Conservation (phyloP, 2,888 invertebrate species). For the Cotesia congregata region DNA sequence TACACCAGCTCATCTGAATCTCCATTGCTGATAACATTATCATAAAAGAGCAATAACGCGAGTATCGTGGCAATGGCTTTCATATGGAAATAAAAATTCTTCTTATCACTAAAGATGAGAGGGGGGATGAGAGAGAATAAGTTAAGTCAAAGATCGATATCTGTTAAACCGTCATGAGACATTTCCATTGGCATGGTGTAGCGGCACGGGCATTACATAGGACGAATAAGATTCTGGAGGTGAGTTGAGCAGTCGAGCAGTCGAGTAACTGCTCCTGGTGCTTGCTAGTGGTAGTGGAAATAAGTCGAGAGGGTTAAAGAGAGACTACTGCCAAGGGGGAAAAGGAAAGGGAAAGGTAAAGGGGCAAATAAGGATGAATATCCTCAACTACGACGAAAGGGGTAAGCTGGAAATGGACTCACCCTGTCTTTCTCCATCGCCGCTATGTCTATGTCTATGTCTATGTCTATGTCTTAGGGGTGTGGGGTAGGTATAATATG, state of each 20-base stretch:
- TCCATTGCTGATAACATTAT: slow-evolving; percentile 72
- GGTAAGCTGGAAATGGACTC: slow-evolving; percentile 36
- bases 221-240: not conserved
- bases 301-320: slow-evolving; percentile 19
- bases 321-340: slow-evolving; percentile 14
- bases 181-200: slow-evolving; percentile 31
- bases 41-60: slow-evolving; percentile 70
- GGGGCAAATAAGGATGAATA: slow-evolving; percentile 36
- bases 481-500: slow-evolving; percentile 66
- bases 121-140: slow-evolving; percentile 50
- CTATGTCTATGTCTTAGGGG: slow-evolving; percentile 18
- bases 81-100: slow-evolving; percentile 35
- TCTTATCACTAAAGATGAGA: slow-evolving; percentile 49
- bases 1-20: slow-evolving; percentile 65
- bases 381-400: slow-evolving; percentile 36
- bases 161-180: slow-evolving; percentile 12
- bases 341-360: slow-evolving; percentile 5
- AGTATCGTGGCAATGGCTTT: slow-evolving; percentile 48
- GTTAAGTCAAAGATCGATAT: slow-evolving; percentile 45
- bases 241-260: not conserved
- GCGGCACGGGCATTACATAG: slow-evolving; percentile 16
- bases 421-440: not conserved
- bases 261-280: too few species aligned
- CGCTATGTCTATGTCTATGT: not conserved
- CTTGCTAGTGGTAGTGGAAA: not conserved